These are phyloP conservation scores for Pogoniulus pusillus DNA, from an alignment of 2,797 vertebrate species.

Conservation along the genomic window DNA sequence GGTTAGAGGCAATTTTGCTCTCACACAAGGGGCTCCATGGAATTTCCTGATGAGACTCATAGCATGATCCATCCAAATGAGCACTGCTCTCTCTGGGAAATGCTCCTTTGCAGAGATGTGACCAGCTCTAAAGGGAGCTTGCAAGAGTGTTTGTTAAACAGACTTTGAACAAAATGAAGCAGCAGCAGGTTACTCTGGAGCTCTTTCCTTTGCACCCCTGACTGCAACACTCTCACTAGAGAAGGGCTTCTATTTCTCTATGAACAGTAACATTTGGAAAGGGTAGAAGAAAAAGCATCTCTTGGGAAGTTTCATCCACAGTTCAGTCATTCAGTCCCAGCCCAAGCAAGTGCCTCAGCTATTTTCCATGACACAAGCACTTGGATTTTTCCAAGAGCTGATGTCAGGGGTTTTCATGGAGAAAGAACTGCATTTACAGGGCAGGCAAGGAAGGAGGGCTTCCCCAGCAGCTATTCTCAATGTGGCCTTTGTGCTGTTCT, in stretches of 20 bases:
- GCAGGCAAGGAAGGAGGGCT: conserved; percentile 75
- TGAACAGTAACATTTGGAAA: not conserved
- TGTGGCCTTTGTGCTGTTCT: conserved; percentile 76
- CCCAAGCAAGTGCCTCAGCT: conserved; percentile 70
- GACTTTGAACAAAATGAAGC: not conserved
- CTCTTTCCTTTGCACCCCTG: not conserved
- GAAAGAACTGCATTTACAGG: conserved; percentile 79
- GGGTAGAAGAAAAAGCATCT: conserved; percentile 40
- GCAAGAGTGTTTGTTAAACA: not conserved
- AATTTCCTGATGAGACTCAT: not conserved
- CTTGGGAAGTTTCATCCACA: conserved; percentile 56
- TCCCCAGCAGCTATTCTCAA: conserved; percentile 77
- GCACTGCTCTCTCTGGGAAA: not conserved
- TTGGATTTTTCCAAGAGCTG: conserved; percentile 81
- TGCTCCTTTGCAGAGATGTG: no score
- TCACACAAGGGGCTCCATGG: not conserved
- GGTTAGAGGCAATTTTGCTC: not conserved
- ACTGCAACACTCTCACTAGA: not conserved
- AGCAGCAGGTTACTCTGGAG: not conserved
- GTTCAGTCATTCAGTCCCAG: conserved; percentile 65
- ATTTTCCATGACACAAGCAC: conserved; percentile 77
- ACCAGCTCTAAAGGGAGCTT: not conserved
- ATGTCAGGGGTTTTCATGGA: conserved; percentile 80
- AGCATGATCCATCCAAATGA: not conserved
- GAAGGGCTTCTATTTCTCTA: not conserved